Conservation (phyloP, 2,113 vertebrate genomes). For the Laticauda colubrina region DNA sequence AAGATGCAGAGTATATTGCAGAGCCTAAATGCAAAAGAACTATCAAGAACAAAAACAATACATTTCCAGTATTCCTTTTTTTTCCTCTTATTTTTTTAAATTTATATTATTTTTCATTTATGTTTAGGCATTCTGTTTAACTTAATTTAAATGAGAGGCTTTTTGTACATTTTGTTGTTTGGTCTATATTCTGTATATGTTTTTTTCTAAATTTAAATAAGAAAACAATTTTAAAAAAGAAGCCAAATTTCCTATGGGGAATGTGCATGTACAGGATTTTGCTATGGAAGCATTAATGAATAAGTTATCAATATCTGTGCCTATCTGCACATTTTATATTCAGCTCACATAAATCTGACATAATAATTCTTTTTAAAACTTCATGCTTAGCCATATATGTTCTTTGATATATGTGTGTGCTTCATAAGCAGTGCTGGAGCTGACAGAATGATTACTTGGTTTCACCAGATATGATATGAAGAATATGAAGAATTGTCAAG, state of each 20-base stretch:
- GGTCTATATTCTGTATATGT: background rate
- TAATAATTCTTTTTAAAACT: slow-evolving; percentile 10
- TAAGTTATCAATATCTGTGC: background rate
- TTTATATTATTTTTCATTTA: background rate
- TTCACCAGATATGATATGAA: slow-evolving; percentile 4
- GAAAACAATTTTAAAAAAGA: background rate
- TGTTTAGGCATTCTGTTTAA: background rate
- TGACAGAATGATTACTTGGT: slow-evolving; percentile 13
- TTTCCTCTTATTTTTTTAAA: background rate
- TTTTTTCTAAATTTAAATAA: background rate
- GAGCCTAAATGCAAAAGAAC: background rate
- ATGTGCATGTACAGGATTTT: background rate
- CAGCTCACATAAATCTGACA: background rate
- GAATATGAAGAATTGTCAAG: slow-evolving; percentile 1
- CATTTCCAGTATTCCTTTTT: background rate
- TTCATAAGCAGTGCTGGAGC: slow-evolving; percentile 4
- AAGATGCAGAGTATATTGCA: background rate
- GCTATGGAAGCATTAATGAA: background rate
- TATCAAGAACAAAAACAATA: background rate
- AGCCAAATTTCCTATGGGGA: background rate
- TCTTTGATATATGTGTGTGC: slow-evolving; percentile 22
- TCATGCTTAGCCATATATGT: background rate
- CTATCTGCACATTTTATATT: background rate
- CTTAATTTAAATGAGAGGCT: background rate
- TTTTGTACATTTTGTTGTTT: background rate